These are phyloP conservation scores for Gambusia affinis DNA, from an alignment of 2,113 vertebrate genomes.

Conservation along the genomic window DNA sequence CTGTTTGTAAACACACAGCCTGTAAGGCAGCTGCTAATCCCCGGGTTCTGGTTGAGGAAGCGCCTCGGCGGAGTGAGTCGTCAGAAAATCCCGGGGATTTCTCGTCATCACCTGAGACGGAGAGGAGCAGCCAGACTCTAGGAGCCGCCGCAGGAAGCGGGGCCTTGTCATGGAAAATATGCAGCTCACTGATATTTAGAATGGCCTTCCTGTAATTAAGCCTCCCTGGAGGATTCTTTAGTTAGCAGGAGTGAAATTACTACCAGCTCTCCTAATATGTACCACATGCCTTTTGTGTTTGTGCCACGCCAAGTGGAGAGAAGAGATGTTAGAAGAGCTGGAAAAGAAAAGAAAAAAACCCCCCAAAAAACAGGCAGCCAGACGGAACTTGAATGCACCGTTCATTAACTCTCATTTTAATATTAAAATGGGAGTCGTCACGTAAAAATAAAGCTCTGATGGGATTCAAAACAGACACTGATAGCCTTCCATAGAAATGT, in stretches of 20 bases:
- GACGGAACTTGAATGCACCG: constrained; percentile 32
- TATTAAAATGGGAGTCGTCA: background rate
- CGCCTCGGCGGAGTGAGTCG: constrained; percentile 4
- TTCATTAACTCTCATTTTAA: background rate
- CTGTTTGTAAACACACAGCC: constrained; percentile 62
- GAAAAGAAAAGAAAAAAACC: too few species aligned
- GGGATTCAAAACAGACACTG: constrained; percentile 4
- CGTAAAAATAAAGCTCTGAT: background rate
- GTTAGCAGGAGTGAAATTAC: constrained; percentile 99
- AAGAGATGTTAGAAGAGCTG: constrained; percentile 63
- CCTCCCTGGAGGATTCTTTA: constrained; percentile 97
- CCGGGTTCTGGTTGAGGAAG: constrained; percentile 5
- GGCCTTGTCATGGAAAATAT: constrained; percentile 93
- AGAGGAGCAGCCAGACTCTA: constrained; percentile 71
- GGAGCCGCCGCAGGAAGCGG: constrained; percentile 81
- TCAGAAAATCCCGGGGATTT: constrained; percentile 23
- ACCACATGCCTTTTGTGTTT: constrained; percentile 90
- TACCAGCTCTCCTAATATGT: constrained; percentile 96
- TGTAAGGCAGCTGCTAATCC: constrained; percentile 30
- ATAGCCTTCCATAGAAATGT: constrained; percentile 17
- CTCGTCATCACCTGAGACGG: constrained; percentile 59
- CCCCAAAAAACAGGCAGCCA: constrained; percentile 34
- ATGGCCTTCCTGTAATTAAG: constrained; percentile 99
- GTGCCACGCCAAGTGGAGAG: constrained; percentile 72
- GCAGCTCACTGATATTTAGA: constrained; percentile 95